Conservation (phyloP, 2,113 vertebrate species). For the Rhinoderma darwinii region DNA sequence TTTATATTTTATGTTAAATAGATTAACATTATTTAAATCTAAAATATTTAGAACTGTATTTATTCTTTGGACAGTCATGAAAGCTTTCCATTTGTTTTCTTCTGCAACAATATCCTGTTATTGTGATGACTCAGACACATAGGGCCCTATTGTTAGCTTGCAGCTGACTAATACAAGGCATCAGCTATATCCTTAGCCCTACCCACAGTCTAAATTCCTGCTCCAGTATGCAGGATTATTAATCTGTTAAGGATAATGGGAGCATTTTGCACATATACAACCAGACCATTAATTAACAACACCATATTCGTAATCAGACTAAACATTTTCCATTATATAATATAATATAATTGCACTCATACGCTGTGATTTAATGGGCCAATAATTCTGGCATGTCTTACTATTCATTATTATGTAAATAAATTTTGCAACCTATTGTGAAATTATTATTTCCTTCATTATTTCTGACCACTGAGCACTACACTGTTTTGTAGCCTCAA, state of each 20-base stretch:
- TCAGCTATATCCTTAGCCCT: not conserved
- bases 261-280: not conserved
- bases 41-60: not conserved
- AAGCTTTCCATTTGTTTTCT: not conserved
- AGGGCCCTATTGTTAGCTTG: not conserved
- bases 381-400: not conserved
- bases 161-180: not conserved
- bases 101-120: constrained; percentile 41
- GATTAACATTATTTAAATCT: not conserved
- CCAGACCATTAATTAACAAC: not conserved
- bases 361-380: not conserved
- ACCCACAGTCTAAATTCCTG: constrained; percentile 10
- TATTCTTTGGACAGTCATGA: not conserved
- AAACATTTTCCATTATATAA: not conserved
- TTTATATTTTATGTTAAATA: not conserved
- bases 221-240: not conserved
- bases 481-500: not conserved
- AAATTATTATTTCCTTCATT: not conserved
- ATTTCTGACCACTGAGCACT: not conserved
- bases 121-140: constrained; percentile 24
- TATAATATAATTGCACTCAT: not conserved
- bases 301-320: not conserved
- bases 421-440: not conserved
- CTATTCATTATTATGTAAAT: not conserved
- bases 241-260: not conserved